These are phyloP conservation scores for Paracentrotus lividus DNA, from an alignment of 53 echinoderm and acorn worm genomes.

Conservation along the genomic window DNA sequence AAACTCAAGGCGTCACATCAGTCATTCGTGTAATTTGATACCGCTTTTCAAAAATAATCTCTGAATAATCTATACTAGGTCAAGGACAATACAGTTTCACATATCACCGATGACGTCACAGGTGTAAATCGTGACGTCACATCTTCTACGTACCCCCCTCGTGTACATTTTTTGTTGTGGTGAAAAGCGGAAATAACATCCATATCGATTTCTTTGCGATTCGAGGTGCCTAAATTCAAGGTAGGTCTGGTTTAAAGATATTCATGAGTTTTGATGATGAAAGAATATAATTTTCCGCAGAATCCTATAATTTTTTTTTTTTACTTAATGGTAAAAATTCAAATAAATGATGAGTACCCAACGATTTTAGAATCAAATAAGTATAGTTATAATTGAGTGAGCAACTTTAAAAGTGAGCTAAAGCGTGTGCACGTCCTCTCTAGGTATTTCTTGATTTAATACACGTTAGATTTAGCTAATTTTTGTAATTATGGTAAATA, in stretches of 20 bases:
- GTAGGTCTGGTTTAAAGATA: not conserved
- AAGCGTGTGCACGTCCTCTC: too few relatives aligned
- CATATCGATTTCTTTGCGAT: not conserved
- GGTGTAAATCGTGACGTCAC: not conserved
- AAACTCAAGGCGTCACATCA: too few relatives aligned
- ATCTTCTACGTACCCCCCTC: not conserved
- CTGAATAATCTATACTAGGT: not conserved
- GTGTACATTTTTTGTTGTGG: not conserved
- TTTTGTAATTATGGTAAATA: too few relatives aligned
- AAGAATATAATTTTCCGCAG: not conserved
- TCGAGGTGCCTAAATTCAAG: not conserved
- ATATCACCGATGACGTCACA: not conserved
- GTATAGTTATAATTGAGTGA: too few relatives aligned
- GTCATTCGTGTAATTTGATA: not conserved
- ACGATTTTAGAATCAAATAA: too few relatives aligned
- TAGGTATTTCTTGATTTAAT: too few relatives aligned
- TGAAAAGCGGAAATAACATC: not conserved
- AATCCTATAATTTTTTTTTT: too few relatives aligned
- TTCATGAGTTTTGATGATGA: not conserved
- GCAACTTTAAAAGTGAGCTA: too few relatives aligned
- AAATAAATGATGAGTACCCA: too few relatives aligned
- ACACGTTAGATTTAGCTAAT: too few relatives aligned
- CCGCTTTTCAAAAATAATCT: not conserved
- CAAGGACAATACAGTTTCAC: not conserved
- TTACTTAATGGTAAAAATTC: too few relatives aligned